Conservation (phyloP, 1,140 invertebrate species). For the Aleiodes sp. region DNA sequence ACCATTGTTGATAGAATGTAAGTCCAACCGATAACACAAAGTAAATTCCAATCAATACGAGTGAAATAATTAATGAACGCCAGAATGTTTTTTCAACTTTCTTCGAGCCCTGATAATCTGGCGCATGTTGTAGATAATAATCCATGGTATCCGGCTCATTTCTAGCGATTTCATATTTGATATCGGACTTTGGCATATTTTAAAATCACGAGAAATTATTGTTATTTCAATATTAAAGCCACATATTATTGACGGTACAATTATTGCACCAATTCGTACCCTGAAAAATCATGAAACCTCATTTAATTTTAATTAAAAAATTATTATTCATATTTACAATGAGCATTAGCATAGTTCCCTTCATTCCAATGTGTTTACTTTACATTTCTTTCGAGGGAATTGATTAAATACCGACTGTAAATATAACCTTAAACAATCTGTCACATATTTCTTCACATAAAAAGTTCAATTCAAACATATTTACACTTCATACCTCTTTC, state of each 20-base stretch:
- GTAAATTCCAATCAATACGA: slow-evolving; percentile 78
- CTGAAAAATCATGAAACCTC: no score
- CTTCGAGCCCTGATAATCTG: slow-evolving; percentile 49
- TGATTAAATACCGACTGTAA: neutral
- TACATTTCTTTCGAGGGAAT: neutral
- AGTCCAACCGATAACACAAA: slow-evolving; percentile 91
- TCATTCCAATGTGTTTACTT: neutral
- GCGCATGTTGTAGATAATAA: slow-evolving; percentile 53
- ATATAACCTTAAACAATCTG: slow-evolving; percentile 10
- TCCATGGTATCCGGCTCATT: slow-evolving; percentile 57
- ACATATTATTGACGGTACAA: no score
- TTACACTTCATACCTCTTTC: no score
- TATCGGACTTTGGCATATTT: slow-evolving; percentile 57
- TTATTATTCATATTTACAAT: neutral
- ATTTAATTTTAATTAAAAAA: no score
- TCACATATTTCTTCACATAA: neutral
- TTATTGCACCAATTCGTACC: no score
- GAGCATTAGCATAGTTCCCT: slow-evolving; percentile 13
- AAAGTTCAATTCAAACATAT: neutral
- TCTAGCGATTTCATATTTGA: slow-evolving; percentile 62
- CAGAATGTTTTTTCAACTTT: slow-evolving; percentile 51
- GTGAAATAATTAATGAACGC: slow-evolving; percentile 58
- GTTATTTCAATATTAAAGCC: no score
- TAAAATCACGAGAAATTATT: neutral
- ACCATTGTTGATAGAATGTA: slow-evolving; percentile 96